Evolutionary conservation across 2,888 invertebrate species (phyloP).

Genomic region (Fragum sueziense): DNA sequence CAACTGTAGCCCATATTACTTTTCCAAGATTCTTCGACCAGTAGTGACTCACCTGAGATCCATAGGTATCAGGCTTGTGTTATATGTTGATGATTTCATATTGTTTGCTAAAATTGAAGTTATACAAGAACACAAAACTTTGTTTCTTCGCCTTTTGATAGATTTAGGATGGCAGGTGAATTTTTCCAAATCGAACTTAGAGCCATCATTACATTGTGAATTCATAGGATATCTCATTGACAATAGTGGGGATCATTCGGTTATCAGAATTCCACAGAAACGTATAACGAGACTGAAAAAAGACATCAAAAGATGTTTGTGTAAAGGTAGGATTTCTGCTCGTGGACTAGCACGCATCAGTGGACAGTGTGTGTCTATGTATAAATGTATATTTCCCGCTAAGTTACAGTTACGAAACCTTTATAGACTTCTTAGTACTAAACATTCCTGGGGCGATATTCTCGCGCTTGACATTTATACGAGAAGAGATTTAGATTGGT

Average conservation of each 20-base stretch:
- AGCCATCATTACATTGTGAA: not conserved
- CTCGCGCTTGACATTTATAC: constrained; percentile 1
- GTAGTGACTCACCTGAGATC: too few relatives aligned
- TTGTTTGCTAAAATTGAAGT: too few relatives aligned
- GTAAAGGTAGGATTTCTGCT: constrained; percentile 7
- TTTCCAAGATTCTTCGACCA: too few relatives aligned
- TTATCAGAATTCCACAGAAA: not conserved
- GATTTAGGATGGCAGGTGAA: constrained; percentile 15
- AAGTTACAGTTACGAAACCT: constrained; percentile 17
- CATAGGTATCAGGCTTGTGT: too few relatives aligned
- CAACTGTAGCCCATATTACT: too few relatives aligned
- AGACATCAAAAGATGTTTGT: constrained; percentile 5
- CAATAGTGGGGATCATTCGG: not conserved
- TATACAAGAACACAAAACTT: too few relatives aligned
- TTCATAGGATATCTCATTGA: constrained; percentile 19
- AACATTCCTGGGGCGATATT: constrained; percentile 8
- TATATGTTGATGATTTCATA: too few relatives aligned
- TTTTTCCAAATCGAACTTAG: constrained; percentile 1
- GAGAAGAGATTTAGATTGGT: constrained; percentile 17
- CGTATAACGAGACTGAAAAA: constrained; percentile 13
- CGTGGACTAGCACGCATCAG: not conserved
- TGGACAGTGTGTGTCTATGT: constrained; percentile 29
- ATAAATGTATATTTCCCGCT: constrained; percentile 14
- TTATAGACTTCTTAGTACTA: constrained; percentile 17
- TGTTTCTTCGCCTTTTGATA: too few relatives aligned